These are phyloP conservation scores for Plumapathes pennacea DNA, from an alignment of 92 coral and sea anemone species.

Conservation along the genomic window DNA sequence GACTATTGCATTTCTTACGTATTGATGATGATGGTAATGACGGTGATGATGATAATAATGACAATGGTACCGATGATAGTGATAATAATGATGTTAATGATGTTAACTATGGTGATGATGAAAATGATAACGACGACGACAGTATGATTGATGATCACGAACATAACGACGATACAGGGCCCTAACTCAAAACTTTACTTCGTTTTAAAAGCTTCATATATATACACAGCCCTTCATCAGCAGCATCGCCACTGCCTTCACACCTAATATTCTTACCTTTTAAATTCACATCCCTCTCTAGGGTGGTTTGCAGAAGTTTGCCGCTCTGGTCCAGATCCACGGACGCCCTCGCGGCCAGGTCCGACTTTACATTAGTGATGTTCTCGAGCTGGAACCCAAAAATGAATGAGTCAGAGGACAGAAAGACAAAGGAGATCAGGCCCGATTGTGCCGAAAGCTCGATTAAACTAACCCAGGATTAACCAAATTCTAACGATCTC, in stretches of 20 bases:
- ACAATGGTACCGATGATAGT: too few relatives aligned
- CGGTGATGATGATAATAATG: too few relatives aligned
- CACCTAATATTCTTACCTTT: conserved; percentile 39
- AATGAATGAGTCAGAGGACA: not conserved
- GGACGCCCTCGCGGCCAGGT: conserved; percentile 46
- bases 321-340: conserved; percentile 38
- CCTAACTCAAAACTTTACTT: too few relatives aligned
- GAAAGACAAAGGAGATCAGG: not conserved
- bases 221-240: too few relatives aligned
- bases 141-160: too few relatives aligned
- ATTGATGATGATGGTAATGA: too few relatives aligned
- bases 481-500: not conserved
- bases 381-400: conserved; percentile 58
- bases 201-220: not conserved
- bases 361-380: conserved; percentile 40
- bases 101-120: too few relatives aligned
- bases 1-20: too few relatives aligned
- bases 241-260: not conserved
- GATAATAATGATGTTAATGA: too few relatives aligned
- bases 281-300: conserved; percentile 53
- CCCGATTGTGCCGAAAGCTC: too few relatives aligned
- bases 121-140: too few relatives aligned
- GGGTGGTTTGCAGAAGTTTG: conserved; percentile 52
- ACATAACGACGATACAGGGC: too few relatives aligned
- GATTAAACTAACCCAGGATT: not conserved